Percentiles rank a stretch among this genome's conserved stretches.
Evolutionary conservation across 1,140 invertebrate species (phyloP).

Genomic region (Dreissena polymorpha): DNA sequence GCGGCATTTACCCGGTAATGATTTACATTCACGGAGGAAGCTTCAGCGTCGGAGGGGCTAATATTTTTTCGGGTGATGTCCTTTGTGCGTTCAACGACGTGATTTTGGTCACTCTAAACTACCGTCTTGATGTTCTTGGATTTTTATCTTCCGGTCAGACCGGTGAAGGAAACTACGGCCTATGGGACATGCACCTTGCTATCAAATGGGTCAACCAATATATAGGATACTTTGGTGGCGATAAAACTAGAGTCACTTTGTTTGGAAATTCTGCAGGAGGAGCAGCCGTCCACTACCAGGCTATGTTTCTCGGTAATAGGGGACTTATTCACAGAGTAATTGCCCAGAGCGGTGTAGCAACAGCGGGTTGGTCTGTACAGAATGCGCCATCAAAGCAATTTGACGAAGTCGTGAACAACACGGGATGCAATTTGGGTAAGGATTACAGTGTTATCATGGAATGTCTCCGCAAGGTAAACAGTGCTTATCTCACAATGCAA

Average conservation of each 20-base stretch:
- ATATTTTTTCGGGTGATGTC: constrained; percentile 91
- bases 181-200: constrained; percentile 96
- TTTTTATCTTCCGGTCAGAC: constrained; percentile 94
- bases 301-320: constrained; percentile 25
- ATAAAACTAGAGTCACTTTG: constrained; percentile 85
- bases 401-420: not conserved
- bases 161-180: constrained; percentile 94
- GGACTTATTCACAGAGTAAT: constrained; percentile 60
- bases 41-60: constrained; percentile 92
- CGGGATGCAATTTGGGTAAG: not conserved
- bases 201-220: constrained; percentile 84
- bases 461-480: constrained; percentile 21
- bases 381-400: not conserved
- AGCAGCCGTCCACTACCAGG: constrained; percentile 35
- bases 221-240: constrained; percentile 88
- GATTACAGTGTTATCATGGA: not conserved
- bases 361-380: constrained; percentile 19
- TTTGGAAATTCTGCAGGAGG: constrained; percentile 73
- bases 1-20: constrained; percentile 89
- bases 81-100: constrained; percentile 89
- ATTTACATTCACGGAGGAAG: constrained; percentile 98
- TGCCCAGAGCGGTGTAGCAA: constrained; percentile 56
- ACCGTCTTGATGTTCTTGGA: constrained; percentile 91
- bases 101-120: constrained; percentile 87
- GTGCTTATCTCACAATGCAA: too few species aligned